A percentile compares a stretch with the other conserved stretches of the same genome.
phyloP scores from a whole-genome alignment of 2,888 invertebrate species.

The Drosophila borborema region DNA sequence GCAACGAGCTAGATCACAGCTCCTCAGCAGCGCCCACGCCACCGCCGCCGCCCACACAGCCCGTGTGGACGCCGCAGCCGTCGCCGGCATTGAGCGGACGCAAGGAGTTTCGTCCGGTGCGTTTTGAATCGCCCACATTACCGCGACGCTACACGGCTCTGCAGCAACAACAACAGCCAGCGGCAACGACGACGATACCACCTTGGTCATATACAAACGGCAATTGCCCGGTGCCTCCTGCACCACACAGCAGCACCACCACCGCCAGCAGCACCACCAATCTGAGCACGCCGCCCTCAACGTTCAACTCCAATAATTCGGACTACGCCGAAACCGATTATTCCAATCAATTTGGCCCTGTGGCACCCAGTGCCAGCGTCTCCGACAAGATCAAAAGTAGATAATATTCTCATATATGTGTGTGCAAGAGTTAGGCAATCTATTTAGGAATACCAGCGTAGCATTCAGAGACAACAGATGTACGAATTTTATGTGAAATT shows the following conservation, averaged over 20 bases:
- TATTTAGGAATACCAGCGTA: background rate
- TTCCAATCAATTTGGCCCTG: slow-evolving; percentile 63
- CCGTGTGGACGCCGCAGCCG: slow-evolving; percentile 92
- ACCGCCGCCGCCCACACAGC: slow-evolving; percentile 88
- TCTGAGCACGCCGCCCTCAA: slow-evolving; percentile 62
- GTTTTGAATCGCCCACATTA: slow-evolving; percentile 89
- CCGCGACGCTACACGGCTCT: slow-evolving; percentile 85
- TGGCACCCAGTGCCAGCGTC: slow-evolving; percentile 77
- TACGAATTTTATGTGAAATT: background rate
- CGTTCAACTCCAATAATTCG: slow-evolving; percentile 64
- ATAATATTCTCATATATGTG: background rate
- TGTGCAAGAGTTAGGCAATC: background rate
- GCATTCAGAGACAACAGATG: background rate
- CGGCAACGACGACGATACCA: slow-evolving; percentile 58
- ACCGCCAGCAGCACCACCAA: slow-evolving; percentile 50
- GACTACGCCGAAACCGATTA: slow-evolving; percentile 71
- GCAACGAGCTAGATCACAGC: slow-evolving; percentile 75
- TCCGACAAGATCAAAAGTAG: slow-evolving; percentile 84
- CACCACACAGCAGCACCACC: slow-evolving; percentile 59
- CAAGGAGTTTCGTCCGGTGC: slow-evolving; percentile 93
- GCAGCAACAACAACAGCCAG: slow-evolving; percentile 37
- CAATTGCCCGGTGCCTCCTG: slow-evolving; percentile 38
- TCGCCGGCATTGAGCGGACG: slow-evolving; percentile 89
- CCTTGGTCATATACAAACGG: slow-evolving; percentile 68
- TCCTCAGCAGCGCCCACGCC: slow-evolving; percentile 84